Percentiles rank a stretch among this genome's conserved stretches.
Conservation (phyloP, 2,797 vertebrate genomes). For the Cheirogaleus major region DNA sequence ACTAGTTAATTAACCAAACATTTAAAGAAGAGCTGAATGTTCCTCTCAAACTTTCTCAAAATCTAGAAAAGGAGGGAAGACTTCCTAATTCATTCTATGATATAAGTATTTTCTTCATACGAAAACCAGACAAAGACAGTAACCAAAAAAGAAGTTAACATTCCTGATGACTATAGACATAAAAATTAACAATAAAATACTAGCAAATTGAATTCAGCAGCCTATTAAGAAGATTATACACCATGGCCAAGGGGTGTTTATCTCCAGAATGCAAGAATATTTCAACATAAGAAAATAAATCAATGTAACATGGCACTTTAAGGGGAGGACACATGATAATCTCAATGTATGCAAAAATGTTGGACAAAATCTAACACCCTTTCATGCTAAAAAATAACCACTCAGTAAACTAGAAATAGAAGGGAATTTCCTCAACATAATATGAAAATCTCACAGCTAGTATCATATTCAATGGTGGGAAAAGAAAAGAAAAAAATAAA, state of each 20-base stretch:
- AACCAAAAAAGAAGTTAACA: not conserved
- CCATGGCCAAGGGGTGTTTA: not conserved
- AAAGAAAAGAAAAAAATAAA: no score
- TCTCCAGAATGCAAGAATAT: not conserved
- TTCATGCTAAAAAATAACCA: not conserved
- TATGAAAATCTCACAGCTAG: not conserved
- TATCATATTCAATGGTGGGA: not conserved
- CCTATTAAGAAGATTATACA: not conserved
- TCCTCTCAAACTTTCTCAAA: no score
- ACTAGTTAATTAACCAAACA: not conserved
- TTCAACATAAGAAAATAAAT: not conserved
- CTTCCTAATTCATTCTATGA: no score
- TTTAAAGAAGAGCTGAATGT: not conserved
- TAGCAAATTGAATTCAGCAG: not conserved
- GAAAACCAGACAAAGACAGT: no score
- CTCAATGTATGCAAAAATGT: not conserved
- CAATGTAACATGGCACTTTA: not conserved
- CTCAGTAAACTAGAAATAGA: not conserved
- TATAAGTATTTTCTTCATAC: no score
- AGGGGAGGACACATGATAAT: not conserved
- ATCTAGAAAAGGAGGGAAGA: no score
- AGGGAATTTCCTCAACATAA: not conserved
- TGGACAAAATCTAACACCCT: not conserved
- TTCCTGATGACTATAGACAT: not conserved
- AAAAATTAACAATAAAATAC: no score